A percentile compares a stretch with the other conserved stretches of the same genome.
Conservation (phyloP, 2,113 vertebrate genomes). For the Arothron firmamentum region DNA sequence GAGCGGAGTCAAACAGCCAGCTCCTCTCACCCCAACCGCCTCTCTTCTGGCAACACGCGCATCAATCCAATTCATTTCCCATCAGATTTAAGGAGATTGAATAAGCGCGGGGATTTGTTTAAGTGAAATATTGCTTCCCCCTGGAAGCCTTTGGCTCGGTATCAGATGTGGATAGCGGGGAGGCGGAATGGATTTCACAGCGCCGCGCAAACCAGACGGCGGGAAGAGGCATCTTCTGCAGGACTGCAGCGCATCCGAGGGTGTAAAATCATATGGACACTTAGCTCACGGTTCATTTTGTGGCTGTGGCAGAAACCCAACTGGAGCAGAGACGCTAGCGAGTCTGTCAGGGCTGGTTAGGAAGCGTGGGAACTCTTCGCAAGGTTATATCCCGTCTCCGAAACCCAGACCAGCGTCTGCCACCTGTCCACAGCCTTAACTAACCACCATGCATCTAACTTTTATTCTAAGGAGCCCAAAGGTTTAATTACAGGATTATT, state of each 20-base stretch:
- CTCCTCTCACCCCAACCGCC: constrained; percentile 1
- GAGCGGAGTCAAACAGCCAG: constrained; percentile 3
- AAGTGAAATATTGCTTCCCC: constrained; percentile 20
- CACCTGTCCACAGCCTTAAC: constrained; percentile 18
- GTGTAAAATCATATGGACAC: constrained; percentile 19
- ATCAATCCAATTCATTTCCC: constrained; percentile 24
- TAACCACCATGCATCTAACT: constrained; percentile 27
- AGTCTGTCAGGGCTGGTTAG: constrained; percentile 15
- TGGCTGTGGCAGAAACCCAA: constrained; percentile 22
- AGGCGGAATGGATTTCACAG: constrained; percentile 1
- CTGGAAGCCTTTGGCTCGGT: constrained; percentile 18
- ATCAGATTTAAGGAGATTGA: constrained; percentile 22
- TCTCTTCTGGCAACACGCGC: constrained; percentile 14
- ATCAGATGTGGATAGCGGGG: background rate
- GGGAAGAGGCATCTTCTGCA: constrained; percentile 8
- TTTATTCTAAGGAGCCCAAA: constrained; percentile 10
- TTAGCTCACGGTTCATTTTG: constrained; percentile 41
- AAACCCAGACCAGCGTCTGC: constrained; percentile 40
- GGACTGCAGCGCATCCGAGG: constrained; percentile 8
- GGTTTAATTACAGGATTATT: constrained; percentile 47
- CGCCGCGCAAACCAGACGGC: background rate
- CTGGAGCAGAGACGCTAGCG: constrained; percentile 23
- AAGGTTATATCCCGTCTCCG: constrained; percentile 20
- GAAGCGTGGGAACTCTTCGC: background rate
- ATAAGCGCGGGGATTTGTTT: constrained; percentile 27